Evolutionary conservation across 2,797 vertebrate genomes (phyloP), one percentile per base, ranked within the genome.

Genomic region (Malacoctenus gilli): DNA sequence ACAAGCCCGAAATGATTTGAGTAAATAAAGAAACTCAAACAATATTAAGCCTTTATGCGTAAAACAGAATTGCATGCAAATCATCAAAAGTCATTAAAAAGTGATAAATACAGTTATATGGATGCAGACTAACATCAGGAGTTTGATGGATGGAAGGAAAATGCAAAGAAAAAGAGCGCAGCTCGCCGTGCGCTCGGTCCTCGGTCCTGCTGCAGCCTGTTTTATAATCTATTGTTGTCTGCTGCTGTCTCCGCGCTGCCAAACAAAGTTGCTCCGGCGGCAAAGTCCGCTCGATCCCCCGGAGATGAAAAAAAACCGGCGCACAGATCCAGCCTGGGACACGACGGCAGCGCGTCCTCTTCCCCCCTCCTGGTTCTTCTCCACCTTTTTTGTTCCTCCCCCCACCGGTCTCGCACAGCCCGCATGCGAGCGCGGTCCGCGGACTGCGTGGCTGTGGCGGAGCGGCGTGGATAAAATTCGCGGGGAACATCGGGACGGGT

Each of bases 401-500:
- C 4, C 25, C 25, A 6, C 25, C 25, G 9, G n/a, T 28, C 25
- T 9, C 3, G 11, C n/a, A 21, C 49, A 9, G 25, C 5, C 25
- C 42, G 51, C 51, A 32, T 44, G 56, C 59, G 40, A 49, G 52
- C 32, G 34, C 48, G 8, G 52, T 56, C 79, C 44, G 60, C 59
- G 39, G 21, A 72, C 55, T 68, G 72, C 75, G 66, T 64, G 57
- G 60, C 64, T 59, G 28, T 58, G 59, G 67, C 14, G 61, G 66
- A 72, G 75, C 57, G 22, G 79, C 15, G 78, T 75, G 83, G 77
- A 70, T 51, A 60, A 80, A 85, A 78, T 79, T 85, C 77, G 84
- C 90, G 88, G 85, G 85, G 82, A 89, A 80, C 84, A 41, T 82
- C 71, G 81, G 75, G 54, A 70, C 38, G 28, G 71, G 80, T 63